Percentiles rank a stretch among this genome's conserved stretches.
phyloP scores from a whole-genome alignment of 2,113 vertebrate species.

The Zapornia atra region DNA sequence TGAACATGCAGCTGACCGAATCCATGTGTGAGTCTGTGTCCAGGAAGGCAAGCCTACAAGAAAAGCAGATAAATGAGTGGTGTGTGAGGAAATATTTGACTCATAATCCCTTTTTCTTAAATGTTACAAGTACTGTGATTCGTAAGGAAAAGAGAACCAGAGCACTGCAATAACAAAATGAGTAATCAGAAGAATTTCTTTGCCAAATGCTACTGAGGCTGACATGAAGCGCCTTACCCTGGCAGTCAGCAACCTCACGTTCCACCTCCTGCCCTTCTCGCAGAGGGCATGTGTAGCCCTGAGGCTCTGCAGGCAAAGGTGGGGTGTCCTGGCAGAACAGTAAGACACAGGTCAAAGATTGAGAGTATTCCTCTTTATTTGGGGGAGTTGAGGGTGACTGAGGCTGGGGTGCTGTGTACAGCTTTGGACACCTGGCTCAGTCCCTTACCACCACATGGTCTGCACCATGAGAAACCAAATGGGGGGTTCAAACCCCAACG shows the following conservation, averaged over 20 bases:
- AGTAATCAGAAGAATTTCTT: background rate
- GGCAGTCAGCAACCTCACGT: background rate
- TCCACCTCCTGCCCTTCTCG: background rate
- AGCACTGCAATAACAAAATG: background rate
- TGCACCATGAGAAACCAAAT: background rate
- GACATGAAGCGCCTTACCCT: background rate
- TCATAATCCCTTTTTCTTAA: background rate
- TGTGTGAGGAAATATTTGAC: background rate
- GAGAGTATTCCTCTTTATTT: background rate
- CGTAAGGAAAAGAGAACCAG: background rate
- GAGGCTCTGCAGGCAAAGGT: too few species aligned
- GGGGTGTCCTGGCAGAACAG: background rate
- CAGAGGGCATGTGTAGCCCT: background rate
- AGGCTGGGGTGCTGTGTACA: background rate
- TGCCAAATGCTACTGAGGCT: background rate
- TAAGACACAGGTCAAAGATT: background rate
- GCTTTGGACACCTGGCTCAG: background rate
- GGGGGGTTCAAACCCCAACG: background rate
- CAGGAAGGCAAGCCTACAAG: background rate
- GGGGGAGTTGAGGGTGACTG: too few species aligned
- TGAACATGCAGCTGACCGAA: background rate
- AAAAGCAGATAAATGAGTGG: background rate
- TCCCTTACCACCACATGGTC: rapidly evolving
- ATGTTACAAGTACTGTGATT: background rate
- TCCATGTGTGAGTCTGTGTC: rapidly evolving